Base-by-base conservation (phyloP, 2,113 vertebrate genomes). In the Numida meleagris region DNA sequence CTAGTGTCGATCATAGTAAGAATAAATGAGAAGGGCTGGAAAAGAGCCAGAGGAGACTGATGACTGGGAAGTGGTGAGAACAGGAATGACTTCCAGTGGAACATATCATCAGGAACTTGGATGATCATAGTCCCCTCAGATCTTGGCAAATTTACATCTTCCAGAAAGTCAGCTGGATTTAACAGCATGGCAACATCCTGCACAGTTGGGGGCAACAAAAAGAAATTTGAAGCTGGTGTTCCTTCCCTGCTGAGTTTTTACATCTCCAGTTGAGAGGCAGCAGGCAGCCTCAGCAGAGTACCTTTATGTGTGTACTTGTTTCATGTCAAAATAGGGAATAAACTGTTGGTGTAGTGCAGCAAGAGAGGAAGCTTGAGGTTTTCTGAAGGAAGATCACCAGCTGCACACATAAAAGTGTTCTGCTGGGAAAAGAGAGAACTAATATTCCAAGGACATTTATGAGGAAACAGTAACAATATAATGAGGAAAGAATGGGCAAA, bases 271-370 rank as follows among this genome's bases (percentile, higher is more conserved):
- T 78, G 96, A 91, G 93, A 96, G 88, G 83, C 94, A 97, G 95
- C 94, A 96, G 95, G 95, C 91, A 94, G 93, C 43, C 96, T 63
- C 94, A 96, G 95, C 94, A 95, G 95, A 97, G 84, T 89, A 95
- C 93, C 94, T 94, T 94, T 95, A 95, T 96, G 76, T 93, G 66
- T 72, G 66, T 82, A 71, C 77, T 94, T 84, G 73, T 76, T 89
- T 96, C 92, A 91, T 95, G 94, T 95, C 96, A 96, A 96, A 95
- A 95, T 80, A 88, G 67, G 86, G 88, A 96, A 97, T 92, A 94
- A 96, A 93, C 75, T 93, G 81, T 89, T 95, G 90, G 82, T 87
- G 57, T 34, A 58, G n/a, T 65, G 51, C 61, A 81, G 61, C 53
- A 90, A 91, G 68, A 91, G 73, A 93, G 34, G 57, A 87, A 91